Evolutionary conservation across 2,797 vertebrate genomes (phyloP).

Genomic region (Taeniopygia guttata): DNA sequence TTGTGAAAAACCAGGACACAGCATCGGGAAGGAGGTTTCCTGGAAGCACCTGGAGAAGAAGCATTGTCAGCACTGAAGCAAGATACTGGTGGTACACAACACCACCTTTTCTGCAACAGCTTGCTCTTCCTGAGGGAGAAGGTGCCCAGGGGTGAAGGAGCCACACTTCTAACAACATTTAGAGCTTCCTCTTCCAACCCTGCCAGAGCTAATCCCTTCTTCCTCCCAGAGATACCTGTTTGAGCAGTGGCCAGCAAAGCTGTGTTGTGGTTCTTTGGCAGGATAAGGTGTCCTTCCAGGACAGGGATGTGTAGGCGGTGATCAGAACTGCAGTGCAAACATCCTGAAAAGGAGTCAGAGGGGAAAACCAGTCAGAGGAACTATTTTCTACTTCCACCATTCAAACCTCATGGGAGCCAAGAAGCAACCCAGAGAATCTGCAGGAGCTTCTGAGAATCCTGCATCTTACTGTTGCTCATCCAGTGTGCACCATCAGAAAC

Average conservation of each 20-base stretch:
- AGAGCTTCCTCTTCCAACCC: neutral
- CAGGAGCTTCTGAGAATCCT: neutral
- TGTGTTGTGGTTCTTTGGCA: slow-evolving; percentile 90
- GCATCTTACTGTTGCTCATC: neutral
- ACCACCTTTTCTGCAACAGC: neutral
- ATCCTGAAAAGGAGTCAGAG: slow-evolving; percentile 73
- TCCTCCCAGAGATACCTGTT: slow-evolving; percentile 80
- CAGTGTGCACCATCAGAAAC: neutral
- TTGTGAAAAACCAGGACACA: slow-evolving; percentile 89
- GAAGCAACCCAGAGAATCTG: neutral
- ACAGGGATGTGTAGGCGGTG: slow-evolving; percentile 88
- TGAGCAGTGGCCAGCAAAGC: slow-evolving; percentile 93
- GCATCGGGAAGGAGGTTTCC: slow-evolving; percentile 89
- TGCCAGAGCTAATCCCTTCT: neutral
- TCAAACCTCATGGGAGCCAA: neutral
- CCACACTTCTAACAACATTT: neutral
- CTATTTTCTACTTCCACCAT: neutral
- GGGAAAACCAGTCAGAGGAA: neutral
- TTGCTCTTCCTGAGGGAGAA: neutral
- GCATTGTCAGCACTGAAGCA: neutral
- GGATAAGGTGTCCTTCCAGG: slow-evolving; percentile 92
- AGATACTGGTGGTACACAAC: neutral
- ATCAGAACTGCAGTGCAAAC: slow-evolving; percentile 88
- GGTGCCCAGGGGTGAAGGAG: neutral
- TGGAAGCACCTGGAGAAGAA: slow-evolving; percentile 79